These are phyloP conservation scores for Frankliniella intonsa DNA, from an alignment of 2,888 invertebrate genomes.

Conservation along the genomic window DNA sequence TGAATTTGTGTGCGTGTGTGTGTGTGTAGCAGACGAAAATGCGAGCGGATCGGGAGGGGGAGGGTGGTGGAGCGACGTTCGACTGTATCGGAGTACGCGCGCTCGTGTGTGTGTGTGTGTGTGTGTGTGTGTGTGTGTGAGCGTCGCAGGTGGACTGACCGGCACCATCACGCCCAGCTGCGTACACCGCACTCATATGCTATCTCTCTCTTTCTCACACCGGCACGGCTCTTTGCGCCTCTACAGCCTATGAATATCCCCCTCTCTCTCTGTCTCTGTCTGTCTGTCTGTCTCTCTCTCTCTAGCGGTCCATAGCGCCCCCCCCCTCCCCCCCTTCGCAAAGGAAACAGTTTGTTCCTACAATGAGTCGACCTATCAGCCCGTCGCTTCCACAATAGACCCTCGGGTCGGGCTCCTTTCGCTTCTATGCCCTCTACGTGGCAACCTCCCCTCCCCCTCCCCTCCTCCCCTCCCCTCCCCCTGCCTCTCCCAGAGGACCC, in stretches of 20 bases:
- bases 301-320: background rate
- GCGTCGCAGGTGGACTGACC: background rate
- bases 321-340: background rate
- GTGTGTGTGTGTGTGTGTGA: background rate
- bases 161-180: background rate
- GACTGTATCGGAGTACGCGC: background rate
- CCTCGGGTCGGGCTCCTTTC: background rate
- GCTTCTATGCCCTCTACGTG: too few species aligned
- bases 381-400: background rate
- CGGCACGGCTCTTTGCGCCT: background rate
- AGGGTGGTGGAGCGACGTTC: background rate
- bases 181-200: background rate
- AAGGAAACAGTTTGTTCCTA: constrained; percentile 20
- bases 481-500: background rate
- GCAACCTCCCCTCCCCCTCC: background rate
- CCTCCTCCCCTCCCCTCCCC: background rate
- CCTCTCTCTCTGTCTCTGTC: background rate
- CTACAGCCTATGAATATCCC: background rate
- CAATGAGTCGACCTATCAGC: constrained; percentile 11
- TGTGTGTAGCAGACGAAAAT: background rate
- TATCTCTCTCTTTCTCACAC: background rate
- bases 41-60: background rate
- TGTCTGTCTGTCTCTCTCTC: background rate
- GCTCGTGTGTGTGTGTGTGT: background rate
- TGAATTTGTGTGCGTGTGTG: too few species aligned